Evolutionary conservation across 2,113 vertebrate species (phyloP).

Genomic region (Struthidea cinerea): DNA sequence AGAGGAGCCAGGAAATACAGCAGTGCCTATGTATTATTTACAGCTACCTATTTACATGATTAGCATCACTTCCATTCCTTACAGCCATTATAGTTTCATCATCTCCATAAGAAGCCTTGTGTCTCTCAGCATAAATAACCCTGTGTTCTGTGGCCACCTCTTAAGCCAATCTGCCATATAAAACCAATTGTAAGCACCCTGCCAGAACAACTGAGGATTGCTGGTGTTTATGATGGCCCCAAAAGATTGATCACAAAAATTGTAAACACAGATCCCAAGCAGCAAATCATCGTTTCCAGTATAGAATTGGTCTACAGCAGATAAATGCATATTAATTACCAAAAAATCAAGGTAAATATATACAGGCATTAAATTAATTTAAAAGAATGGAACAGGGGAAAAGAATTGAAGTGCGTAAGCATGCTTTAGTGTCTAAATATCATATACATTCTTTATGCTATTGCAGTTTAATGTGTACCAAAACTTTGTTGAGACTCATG

Average conservation of each 20-base stretch:
- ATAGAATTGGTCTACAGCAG: neutral
- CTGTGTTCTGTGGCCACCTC: neutral
- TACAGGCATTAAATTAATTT: neutral
- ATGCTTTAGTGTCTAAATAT: neutral
- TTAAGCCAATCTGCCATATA: neutral
- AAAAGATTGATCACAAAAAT: neutral
- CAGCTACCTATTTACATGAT: neutral
- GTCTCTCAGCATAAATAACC: neutral
- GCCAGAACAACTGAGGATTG: neutral
- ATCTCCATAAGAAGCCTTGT: neutral
- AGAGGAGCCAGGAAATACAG: neutral
- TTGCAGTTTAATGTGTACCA: neutral
- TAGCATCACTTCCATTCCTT: neutral
- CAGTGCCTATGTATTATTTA: constrained; percentile 27
- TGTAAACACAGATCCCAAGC: neutral
- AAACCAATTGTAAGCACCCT: neutral
- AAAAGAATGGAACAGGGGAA: neutral
- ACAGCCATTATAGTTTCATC: neutral
- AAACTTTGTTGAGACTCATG: neutral
- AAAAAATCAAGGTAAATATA: neutral
- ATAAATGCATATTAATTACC: neutral
- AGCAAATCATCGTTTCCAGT: neutral
- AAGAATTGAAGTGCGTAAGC: neutral
- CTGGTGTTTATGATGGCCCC: neutral
- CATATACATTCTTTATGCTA: neutral